These are phyloP conservation scores for Sylvia atricapilla DNA, from an alignment of 2,113 vertebrate species.

Conservation along the genomic window DNA sequence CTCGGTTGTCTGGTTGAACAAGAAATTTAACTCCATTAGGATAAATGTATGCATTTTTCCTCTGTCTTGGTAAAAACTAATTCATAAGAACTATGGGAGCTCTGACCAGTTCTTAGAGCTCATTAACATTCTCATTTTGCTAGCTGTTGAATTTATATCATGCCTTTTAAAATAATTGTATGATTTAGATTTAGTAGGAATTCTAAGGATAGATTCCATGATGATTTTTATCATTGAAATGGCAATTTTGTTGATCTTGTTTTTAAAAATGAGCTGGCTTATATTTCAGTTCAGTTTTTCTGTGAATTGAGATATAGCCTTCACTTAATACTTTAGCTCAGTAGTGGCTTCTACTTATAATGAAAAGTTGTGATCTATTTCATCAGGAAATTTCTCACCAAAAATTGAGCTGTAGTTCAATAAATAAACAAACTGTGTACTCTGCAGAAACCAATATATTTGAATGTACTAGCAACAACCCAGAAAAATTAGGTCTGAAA, in stretches of 20 bases:
- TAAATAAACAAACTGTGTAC: not conserved
- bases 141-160: not conserved
- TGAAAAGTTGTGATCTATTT: not conserved
- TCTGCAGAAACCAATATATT: not conserved
- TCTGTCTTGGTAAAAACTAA: not conserved
- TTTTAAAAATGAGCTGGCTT: not conserved
- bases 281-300: not conserved
- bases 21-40: not conserved
- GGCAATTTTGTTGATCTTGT: not conserved
- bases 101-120: not conserved
- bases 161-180: not conserved
- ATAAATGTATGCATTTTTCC: not conserved
- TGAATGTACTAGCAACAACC: not conserved
- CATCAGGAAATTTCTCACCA: not conserved
- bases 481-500: not conserved
- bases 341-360: not conserved
- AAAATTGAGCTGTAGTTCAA: not conserved
- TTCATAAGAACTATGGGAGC: not conserved
- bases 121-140: not conserved
- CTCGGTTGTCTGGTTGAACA: not conserved
- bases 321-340: not conserved
- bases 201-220: not conserved
- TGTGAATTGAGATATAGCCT: not conserved
- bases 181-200: not conserved
- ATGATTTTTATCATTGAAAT: not conserved